These are phyloP conservation scores for Halcyon malimbica DNA, from an alignment of 2,113 vertebrate species.

Conservation along the genomic window DNA sequence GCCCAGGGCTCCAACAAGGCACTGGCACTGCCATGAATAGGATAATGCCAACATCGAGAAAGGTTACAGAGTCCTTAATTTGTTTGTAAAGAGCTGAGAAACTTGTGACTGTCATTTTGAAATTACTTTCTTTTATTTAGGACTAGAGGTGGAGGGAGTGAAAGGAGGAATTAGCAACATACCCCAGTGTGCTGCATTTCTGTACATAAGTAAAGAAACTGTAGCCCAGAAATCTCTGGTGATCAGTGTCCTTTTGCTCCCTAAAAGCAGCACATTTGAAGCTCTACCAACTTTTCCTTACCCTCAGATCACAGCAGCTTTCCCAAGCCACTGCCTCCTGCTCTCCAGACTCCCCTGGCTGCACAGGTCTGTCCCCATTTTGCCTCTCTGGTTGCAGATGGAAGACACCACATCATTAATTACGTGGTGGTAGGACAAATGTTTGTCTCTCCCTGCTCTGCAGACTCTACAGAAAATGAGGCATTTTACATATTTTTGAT, in stretches of 20 bases:
- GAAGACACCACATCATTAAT: neutral
- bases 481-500: neutral
- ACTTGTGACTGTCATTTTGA: neutral
- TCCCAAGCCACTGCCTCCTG: neutral
- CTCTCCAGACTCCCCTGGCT: neutral
- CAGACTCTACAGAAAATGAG: neutral
- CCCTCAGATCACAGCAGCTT: neutral
- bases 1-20: neutral
- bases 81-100: neutral
- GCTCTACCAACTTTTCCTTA: neutral
- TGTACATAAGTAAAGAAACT: neutral
- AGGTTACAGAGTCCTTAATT: neutral
- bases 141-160: neutral
- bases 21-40: neutral
- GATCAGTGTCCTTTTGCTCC: neutral
- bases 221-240: neutral
- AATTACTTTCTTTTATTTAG: neutral
- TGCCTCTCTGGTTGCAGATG: neutral
- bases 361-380: accelerated
- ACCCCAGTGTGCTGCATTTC: neutral
- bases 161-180: neutral
- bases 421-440: neutral
- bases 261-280: neutral
- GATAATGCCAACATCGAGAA: neutral
- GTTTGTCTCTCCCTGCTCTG: neutral